Conservation (phyloP, 2,113 vertebrate species). For the Austrofundulus limnaeus region DNA sequence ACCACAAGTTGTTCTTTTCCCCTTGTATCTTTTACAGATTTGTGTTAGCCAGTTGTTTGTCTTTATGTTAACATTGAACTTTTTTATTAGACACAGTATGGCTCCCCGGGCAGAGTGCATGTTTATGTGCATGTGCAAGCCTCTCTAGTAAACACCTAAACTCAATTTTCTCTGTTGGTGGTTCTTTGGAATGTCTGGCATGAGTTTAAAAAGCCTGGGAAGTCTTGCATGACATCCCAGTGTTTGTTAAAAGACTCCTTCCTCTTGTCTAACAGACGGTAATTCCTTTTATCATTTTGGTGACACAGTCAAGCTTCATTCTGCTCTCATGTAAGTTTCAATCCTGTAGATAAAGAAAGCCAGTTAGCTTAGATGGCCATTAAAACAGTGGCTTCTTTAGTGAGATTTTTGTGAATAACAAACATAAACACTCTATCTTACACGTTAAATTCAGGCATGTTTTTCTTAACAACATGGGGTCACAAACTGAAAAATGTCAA, state of each 20-base stretch:
- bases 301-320: conserved; percentile 10
- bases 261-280: not conserved
- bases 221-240: conserved; percentile 22
- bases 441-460: not conserved
- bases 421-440: no score
- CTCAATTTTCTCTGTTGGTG: conserved; percentile 68
- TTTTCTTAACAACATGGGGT: not conserved
- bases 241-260: conserved; percentile 23
- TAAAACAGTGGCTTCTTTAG: no score
- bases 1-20: conserved; percentile 1
- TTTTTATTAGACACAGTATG: conserved; percentile 55
- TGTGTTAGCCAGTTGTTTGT: conserved; percentile 14
- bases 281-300: conserved; percentile 11
- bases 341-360: not conserved
- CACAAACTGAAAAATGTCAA: not conserved
- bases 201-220: conserved; percentile 43
- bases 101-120: conserved; percentile 31
- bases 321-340: not conserved
- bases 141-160: conserved; percentile 52
- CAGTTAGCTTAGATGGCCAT: not conserved
- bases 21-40: conserved; percentile 19
- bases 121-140: conserved; percentile 14
- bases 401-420: no score
- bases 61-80: conserved; percentile 18
- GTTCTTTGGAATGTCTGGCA: conserved; percentile 49